A percentile compares a stretch with the other conserved stretches of the same genome.
Evolutionary conservation across 2,888 invertebrate species (phyloP).

Genomic region (Alsophila aescularia): DNA sequence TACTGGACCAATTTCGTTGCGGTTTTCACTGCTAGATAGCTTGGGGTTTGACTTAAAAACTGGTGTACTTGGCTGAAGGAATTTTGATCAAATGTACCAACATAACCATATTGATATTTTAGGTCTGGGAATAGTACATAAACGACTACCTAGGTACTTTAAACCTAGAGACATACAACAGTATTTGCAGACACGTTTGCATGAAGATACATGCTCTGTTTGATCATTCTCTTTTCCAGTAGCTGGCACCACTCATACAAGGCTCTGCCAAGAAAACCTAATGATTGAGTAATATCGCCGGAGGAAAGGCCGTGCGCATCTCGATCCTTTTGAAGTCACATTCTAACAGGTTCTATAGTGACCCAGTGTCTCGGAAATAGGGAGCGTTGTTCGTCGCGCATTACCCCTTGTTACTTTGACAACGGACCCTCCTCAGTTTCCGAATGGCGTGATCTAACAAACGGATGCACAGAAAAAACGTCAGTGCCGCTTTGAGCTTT

Average conservation of each 20-base stretch:
- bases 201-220: too few species aligned
- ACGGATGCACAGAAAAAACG: constrained; percentile 61
- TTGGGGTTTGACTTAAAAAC: too few species aligned
- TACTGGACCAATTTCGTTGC: too few species aligned
- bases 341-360: constrained; percentile 46
- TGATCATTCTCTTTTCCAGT: too few species aligned
- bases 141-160: too few species aligned
- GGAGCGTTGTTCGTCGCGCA: constrained; percentile 57
- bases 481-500: constrained; percentile 52
- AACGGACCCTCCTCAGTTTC: constrained; percentile 71
- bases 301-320: constrained; percentile 30
- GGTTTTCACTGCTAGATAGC: too few species aligned
- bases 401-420: constrained; percentile 76
- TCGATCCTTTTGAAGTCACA: constrained; percentile 49
- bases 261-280: constrained; percentile 22
- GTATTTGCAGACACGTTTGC: too few species aligned
- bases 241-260: constrained; percentile 1
- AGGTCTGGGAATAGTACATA: too few species aligned
- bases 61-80: too few species aligned
- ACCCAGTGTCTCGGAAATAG: constrained; percentile 63
- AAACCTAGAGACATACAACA: too few species aligned
- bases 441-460: constrained; percentile 53
- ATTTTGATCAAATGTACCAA: too few species aligned
- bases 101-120: too few species aligned
- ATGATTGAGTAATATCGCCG: constrained; percentile 35